These are phyloP conservation scores for Cydia strobilella DNA, from an alignment of 1,140 invertebrate genomes.

Conservation along the genomic window DNA sequence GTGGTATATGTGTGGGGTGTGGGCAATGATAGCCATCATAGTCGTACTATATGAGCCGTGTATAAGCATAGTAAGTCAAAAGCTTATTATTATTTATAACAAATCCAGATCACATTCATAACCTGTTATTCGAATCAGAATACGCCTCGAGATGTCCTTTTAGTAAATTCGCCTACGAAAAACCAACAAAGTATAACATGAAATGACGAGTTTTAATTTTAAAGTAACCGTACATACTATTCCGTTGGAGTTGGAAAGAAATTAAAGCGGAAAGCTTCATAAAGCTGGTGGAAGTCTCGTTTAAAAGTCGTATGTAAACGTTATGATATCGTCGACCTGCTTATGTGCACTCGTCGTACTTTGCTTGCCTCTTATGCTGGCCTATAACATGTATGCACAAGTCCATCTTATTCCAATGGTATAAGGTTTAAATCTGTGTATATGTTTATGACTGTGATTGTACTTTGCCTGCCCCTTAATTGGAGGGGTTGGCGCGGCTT, in stretches of 20 bases:
- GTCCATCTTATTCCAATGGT: background rate
- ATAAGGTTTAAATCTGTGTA: background rate
- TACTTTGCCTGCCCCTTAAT: constrained; percentile 68
- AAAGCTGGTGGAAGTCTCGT: constrained; percentile 47
- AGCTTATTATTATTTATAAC: too few species aligned
- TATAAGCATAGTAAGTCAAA: too few species aligned
- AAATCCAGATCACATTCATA: too few species aligned
- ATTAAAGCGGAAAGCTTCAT: constrained; percentile 41
- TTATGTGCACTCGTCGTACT: constrained; percentile 64
- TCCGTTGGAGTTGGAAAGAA: constrained; percentile 31
- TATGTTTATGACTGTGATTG: background rate
- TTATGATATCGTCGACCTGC: constrained; percentile 67
- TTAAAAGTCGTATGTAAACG: constrained; percentile 60
- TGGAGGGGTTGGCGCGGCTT: constrained; percentile 54
- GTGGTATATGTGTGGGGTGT: too few species aligned
- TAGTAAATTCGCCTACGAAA: background rate
- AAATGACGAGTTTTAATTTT: constrained; percentile 1
- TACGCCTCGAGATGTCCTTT: too few species aligned
- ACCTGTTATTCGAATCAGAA: too few species aligned
- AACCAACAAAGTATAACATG: background rate
- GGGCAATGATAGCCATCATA: too few species aligned
- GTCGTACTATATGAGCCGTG: too few species aligned
- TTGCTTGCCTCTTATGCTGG: constrained; percentile 57
- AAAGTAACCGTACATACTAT: background rate
- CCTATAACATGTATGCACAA: background rate